Conservation (phyloP, 2,113 vertebrate genomes). For the Cephalopterus ornatus region DNA sequence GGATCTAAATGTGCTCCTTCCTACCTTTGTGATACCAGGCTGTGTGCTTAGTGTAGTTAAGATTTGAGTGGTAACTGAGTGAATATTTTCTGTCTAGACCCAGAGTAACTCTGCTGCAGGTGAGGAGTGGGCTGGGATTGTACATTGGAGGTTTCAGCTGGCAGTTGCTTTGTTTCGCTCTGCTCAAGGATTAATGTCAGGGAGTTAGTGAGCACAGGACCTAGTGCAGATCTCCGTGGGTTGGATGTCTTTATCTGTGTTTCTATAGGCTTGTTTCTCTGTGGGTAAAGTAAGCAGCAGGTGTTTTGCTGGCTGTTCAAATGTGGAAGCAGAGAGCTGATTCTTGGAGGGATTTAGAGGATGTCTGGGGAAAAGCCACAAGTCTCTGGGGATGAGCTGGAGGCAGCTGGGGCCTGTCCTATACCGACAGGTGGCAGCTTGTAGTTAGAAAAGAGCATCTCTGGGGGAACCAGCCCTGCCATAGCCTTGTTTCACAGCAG, state of each 20-base stretch:
- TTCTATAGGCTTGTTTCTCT: not conserved
- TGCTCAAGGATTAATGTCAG: not conserved
- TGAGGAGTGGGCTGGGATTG: not conserved
- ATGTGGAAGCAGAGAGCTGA: not conserved
- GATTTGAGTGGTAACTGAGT: not conserved
- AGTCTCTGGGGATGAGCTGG: rapidly evolving
- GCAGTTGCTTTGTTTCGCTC: not conserved
- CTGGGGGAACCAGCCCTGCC: not conserved
- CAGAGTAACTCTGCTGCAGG: not conserved
- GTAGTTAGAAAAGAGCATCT: not conserved
- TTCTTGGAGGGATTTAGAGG: not conserved
- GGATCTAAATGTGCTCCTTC: not conserved
- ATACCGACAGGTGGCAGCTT: constrained; percentile 35
- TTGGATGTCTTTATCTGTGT: not conserved
- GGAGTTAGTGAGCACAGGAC: not conserved
- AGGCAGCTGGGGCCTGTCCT: rapidly evolving
- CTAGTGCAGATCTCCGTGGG: not conserved
- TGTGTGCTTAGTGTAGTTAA: not conserved
- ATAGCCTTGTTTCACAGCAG: not conserved
- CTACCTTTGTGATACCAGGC: not conserved
- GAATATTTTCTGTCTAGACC: not conserved
- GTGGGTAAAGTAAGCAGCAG: not conserved
- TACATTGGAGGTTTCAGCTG: not conserved
- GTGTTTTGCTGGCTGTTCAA: not conserved
- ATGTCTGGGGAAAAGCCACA: not conserved